A percentile compares a stretch with the other conserved stretches of the same genome.
Evolutionary conservation across 2,797 vertebrate species (phyloP).

Genomic region (Psittacula derbiana): DNA sequence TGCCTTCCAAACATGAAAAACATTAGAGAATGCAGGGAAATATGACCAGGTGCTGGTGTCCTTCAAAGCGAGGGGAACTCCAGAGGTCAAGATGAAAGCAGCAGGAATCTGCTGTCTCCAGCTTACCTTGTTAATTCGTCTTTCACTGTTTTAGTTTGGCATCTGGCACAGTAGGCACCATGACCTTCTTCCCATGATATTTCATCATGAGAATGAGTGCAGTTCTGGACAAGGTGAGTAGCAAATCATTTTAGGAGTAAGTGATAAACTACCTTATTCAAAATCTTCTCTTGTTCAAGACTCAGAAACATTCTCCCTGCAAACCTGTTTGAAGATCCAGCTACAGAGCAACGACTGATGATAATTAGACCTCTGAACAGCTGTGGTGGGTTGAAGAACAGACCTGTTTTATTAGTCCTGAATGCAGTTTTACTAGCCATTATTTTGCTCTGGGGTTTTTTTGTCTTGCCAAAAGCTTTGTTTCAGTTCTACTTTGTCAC

Average conservation of each 20-base stretch:
- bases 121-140: background rate
- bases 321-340: constrained; percentile 1
- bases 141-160: background rate
- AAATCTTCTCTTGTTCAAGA: background rate
- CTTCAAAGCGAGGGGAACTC: background rate
- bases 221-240: background rate
- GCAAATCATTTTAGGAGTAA: constrained; percentile 10
- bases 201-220: background rate
- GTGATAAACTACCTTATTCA: background rate
- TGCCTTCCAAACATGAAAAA: background rate
- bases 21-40: rapidly evolving
- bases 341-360: background rate
- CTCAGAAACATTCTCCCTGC: background rate
- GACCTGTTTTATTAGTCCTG: background rate
- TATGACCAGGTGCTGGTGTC: background rate
- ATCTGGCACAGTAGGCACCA: background rate
- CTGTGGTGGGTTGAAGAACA: background rate
- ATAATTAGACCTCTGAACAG: constrained; percentile 18
- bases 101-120: background rate
- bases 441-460: background rate
- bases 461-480: background rate
- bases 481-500: background rate
- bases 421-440: background rate
- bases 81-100: background rate
- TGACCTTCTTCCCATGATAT: background rate